Evolutionary conservation across 30 jellyfish, hydroid and myxozoan genomes (phyloP).

Genomic region (Aurelia aurita): DNA sequence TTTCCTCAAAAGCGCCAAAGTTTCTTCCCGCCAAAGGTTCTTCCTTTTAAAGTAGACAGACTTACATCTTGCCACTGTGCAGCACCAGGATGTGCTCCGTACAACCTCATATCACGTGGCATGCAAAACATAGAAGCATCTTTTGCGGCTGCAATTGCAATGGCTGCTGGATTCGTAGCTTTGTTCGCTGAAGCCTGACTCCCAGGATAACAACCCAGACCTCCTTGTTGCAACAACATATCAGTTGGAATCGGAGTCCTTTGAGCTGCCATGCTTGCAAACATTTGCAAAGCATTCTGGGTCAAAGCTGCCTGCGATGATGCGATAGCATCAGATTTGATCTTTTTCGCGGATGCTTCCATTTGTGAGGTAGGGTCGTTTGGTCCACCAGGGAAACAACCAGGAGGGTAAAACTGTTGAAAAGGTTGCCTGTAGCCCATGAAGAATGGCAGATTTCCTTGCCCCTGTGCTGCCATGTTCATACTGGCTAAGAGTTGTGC

Average conservation of each 20-base stretch:
- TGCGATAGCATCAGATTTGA: constrained; percentile 46
- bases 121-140: constrained; percentile 73
- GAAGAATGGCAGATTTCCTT: constrained; percentile 54
- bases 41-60: background rate
- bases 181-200: constrained; percentile 42
- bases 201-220: constrained; percentile 56
- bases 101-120: constrained; percentile 76
- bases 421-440: constrained; percentile 78
- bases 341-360: constrained; percentile 61
- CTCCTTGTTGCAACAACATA: constrained; percentile 66
- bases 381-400: constrained; percentile 43
- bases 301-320: constrained; percentile 52
- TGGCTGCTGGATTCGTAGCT: constrained; percentile 98
- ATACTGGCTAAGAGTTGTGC: constrained; percentile 65
- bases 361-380: constrained; percentile 36
- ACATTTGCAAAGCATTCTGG: constrained; percentile 82
- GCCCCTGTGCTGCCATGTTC: constrained; percentile 57
- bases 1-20: too few species aligned
- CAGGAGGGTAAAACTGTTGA: constrained; percentile 66
- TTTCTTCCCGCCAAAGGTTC: too few species aligned
- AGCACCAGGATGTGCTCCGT: constrained; percentile 95
- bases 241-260: constrained; percentile 69
- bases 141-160: constrained; percentile 98
- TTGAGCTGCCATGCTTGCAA: constrained; percentile 79
- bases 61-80: constrained; percentile 97